phyloP scores from a whole-genome alignment of 2,888 invertebrate species.

The Uloborus plumipes region DNA sequence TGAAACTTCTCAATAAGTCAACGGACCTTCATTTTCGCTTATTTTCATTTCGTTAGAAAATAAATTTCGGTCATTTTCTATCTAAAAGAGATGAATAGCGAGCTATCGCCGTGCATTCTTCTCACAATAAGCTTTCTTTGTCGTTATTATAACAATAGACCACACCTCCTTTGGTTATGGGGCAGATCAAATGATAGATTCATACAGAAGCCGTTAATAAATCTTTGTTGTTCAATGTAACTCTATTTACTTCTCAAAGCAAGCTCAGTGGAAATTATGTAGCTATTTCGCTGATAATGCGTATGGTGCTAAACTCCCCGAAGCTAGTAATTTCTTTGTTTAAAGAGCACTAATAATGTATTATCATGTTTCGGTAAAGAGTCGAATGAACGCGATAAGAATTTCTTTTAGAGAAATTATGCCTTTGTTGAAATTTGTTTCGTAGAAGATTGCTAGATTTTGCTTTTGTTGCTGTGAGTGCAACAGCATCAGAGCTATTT shows the following conservation, averaged over 20 bases:
- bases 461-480: not conserved
- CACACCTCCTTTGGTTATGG: conserved; percentile 34
- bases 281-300: conserved; percentile 44
- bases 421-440: conserved; percentile 48
- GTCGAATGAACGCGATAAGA: too few relatives aligned
- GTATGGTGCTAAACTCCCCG: conserved; percentile 15
- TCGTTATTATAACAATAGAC: conserved; percentile 11
- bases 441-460: conserved; percentile 15
- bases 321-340: conserved; percentile 49
- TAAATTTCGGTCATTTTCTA: conserved; percentile 19
- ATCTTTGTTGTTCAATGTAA: conserved; percentile 40
- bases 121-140: conserved; percentile 25
- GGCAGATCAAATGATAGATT: conserved; percentile 52
- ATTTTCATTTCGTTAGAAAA: conserved; percentile 24
- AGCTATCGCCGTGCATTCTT: not conserved
- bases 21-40: conserved; percentile 21
- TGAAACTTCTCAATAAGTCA: conserved; percentile 28
- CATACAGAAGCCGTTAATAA: conserved; percentile 48
- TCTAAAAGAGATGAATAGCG: conserved; percentile 19
- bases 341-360: conserved; percentile 48
- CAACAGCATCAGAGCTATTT: too few relatives aligned
- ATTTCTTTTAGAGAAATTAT: conserved; percentile 32
- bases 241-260: conserved; percentile 49
- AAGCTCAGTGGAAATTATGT: conserved; percentile 40
- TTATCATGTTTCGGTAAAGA: conserved; percentile 35